These are phyloP conservation scores for Telmatherina bonti DNA, from an alignment of 2,797 vertebrate species.

Conservation along the genomic window DNA sequence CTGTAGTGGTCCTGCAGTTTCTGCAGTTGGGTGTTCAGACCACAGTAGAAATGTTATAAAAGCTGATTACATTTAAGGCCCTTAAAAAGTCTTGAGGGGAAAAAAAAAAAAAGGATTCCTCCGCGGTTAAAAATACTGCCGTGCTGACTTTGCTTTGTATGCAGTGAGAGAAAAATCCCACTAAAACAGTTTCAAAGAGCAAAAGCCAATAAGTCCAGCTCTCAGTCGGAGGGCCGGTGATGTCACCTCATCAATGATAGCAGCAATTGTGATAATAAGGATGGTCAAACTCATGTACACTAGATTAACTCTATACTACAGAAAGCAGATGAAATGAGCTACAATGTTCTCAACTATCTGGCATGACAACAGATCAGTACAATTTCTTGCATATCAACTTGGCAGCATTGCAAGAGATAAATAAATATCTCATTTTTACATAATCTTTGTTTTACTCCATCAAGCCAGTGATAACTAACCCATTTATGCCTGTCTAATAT, in stretches of 20 bases:
- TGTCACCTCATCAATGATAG: neutral
- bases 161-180: neutral
- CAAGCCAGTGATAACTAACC: conserved; percentile 30
- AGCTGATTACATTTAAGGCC: too few relatives aligned
- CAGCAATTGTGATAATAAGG: neutral
- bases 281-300: neutral
- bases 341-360: too few relatives aligned
- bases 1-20: conserved; percentile 45
- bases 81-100: too few relatives aligned
- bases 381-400: neutral
- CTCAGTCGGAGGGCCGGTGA: neutral
- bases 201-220: too few relatives aligned
- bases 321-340: too few relatives aligned
- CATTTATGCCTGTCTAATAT: conserved; percentile 45
- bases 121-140: too few relatives aligned
- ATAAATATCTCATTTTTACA: neutral
- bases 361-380: neutral
- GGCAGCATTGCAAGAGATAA: neutral
- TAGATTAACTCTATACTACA: neutral
- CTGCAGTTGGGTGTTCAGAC: conserved; percentile 15
- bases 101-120: too few relatives aligned
- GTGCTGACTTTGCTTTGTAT: neutral
- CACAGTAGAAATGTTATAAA: too few relatives aligned
- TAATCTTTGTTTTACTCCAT: conserved; percentile 8
- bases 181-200: too few relatives aligned